Evolutionary conservation across 2,888 invertebrate species (phyloP), one percentile per base, ranked within the genome.

Genomic region (Orthosia cruda): DNA sequence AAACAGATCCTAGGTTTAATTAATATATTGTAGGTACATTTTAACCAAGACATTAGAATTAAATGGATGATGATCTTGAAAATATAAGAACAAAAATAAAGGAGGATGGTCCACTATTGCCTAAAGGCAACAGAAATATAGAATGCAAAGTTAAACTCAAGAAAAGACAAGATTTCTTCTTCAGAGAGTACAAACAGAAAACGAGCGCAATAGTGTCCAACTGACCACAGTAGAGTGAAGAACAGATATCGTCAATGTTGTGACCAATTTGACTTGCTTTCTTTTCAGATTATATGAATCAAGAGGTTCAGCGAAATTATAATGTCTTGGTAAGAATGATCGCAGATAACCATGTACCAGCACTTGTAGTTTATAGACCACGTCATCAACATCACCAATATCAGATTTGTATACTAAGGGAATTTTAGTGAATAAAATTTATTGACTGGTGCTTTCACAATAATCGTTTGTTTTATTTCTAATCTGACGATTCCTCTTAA

Each of bases 361-460:
- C 89, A 91, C 90, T 84, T 80, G 89, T 90, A 91, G 90, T 71
- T 74, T 81, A 87, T 78, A 77, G 81, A 85, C 84, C 88, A 91
- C 88, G 84, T 90, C 91, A 92, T 84, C 88, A 80, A 88, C 81
- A 75, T 77, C 67, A 85, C 86, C 64, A 76, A 83, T 84, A 87
- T 93, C 93, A 93, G 91, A 92, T 93, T 92, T 95, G 95, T 96
- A 95, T 94, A 94, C 93, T 94, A 95, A 95, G 93, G 90, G 91
- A 91, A 92, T 94, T 94, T 94, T 96, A 96, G 95, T 95, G 90
- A 96, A 96, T 96, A 96, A 96, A 95, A 85, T 87, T 94, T 96
- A 96, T 95, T 96, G 96, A 96, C 96, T 96, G 96, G 96, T 96
- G 96, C 96, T 96, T 96, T 96, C 96, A 96, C 96, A 96, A 94